phyloP scores from a whole-genome alignment of 2,113 vertebrate genomes.

The Puffinus mauretanicus region DNA sequence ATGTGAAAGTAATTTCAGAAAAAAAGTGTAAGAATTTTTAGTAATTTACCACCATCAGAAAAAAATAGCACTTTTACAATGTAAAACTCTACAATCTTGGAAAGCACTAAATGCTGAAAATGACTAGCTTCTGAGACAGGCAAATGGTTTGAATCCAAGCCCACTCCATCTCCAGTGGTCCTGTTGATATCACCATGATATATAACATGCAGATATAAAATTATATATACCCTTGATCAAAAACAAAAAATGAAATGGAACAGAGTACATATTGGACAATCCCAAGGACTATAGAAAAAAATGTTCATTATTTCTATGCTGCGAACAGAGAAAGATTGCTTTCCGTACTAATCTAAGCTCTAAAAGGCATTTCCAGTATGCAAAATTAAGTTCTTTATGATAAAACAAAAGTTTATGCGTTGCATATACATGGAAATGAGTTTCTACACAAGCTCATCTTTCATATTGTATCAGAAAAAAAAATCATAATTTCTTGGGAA shows the following conservation, averaged over 20 bases:
- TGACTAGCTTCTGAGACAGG: not conserved
- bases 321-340: not conserved
- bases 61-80: not conserved
- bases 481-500: not conserved
- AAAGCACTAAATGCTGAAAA: not conserved
- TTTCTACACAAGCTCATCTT: constrained; percentile 20
- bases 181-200: not conserved
- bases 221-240: not conserved
- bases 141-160: not conserved
- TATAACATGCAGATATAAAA: not conserved
- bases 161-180: not conserved
- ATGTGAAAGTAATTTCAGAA: not conserved
- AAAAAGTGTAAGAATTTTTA: not conserved
- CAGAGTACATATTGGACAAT: not conserved
- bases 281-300: not conserved
- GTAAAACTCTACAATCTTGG: not conserved
- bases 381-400: constrained; percentile 5
- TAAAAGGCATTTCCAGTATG: constrained; percentile 8
- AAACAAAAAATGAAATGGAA: not conserved
- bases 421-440: not conserved
- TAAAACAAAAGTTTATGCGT: constrained; percentile 25
- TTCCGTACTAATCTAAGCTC: not conserved
- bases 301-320: not conserved
- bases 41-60: not conserved
- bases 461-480: not conserved